Conservation (phyloP, 2,113 vertebrate species). For the Strigops habroptila region DNA sequence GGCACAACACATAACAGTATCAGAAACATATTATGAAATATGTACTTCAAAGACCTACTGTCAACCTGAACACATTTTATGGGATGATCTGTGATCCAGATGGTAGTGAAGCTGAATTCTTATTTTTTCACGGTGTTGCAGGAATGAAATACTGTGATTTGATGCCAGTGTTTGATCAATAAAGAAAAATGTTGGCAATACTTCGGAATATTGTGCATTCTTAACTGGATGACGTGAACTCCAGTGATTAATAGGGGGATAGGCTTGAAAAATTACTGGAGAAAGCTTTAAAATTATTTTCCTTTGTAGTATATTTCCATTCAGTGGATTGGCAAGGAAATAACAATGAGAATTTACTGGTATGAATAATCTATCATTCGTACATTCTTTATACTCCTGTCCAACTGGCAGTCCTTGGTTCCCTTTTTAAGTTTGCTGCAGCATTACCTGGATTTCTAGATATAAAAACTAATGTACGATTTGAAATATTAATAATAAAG, state of each 20-base stretch:
- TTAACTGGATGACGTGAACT: slow-evolving; percentile 26
- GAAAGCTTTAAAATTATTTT: slow-evolving; percentile 38
- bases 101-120: neutral
- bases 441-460: slow-evolving; percentile 17
- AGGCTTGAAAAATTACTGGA: slow-evolving; percentile 44
- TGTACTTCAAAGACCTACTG: slow-evolving; percentile 3
- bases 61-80: slow-evolving; percentile 39
- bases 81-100: slow-evolving; percentile 53
- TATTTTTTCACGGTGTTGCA: neutral
- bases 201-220: slow-evolving; percentile 5
- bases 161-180: slow-evolving; percentile 33
- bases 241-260: neutral
- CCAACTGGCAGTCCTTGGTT: slow-evolving; percentile 9
- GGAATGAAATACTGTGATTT: slow-evolving; percentile 22
- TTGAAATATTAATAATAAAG: neutral
- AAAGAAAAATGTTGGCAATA: slow-evolving; percentile 51
- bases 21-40: slow-evolving; percentile 4
- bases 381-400: neutral
- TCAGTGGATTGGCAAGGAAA: slow-evolving; percentile 47
- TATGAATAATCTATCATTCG: neutral
- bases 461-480: neutral
- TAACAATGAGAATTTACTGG: slow-evolving; percentile 27
- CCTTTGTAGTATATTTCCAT: slow-evolving; percentile 52
- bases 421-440: neutral
- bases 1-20: neutral